A percentile compares a stretch with the other conserved stretches of the same genome.
Evolutionary conservation across 2,888 invertebrate species (phyloP).

Genomic region (Scotopteryx bipunctaria): DNA sequence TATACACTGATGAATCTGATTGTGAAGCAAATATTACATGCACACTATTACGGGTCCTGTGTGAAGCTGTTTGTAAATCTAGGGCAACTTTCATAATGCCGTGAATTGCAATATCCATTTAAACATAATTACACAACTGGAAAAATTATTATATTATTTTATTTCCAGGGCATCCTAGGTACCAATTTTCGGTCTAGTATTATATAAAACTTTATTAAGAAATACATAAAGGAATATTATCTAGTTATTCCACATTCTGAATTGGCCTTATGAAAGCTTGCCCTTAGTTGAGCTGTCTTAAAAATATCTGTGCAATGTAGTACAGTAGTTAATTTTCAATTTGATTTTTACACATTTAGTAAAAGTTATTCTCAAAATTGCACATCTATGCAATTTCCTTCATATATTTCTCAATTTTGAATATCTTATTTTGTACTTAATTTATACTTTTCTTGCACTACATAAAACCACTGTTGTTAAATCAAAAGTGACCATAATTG

Average conservation of each 20-base stretch:
- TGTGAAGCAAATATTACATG: constrained; percentile 4
- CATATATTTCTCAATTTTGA: background rate
- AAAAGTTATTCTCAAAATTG: background rate
- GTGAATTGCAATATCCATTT: background rate
- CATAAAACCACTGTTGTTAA: constrained; percentile 36
- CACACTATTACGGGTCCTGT: constrained; percentile 3
- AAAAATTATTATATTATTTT: no score
- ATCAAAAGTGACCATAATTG: no score
- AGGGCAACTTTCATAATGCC: constrained; percentile 5
- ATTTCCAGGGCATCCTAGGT: background rate
- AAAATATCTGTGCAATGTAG: no score
- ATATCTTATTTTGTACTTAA: constrained; percentile 53
- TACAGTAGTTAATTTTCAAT: constrained; percentile 27
- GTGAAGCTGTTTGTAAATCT: constrained; percentile 1
- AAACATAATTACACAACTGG: no score
- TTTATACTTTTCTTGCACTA: constrained; percentile 47
- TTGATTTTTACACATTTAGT: constrained; percentile 28
- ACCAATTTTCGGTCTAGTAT: no score
- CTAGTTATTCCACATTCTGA: no score
- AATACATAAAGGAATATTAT: no score
- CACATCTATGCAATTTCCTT: background rate
- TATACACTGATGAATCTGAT: constrained; percentile 19
- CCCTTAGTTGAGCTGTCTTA: no score
- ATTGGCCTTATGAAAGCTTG: constrained; percentile 15
- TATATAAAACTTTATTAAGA: no score